phyloP scores from a whole-genome alignment of 2,888 invertebrate species.

The Lasioglossum figueresi region DNA sequence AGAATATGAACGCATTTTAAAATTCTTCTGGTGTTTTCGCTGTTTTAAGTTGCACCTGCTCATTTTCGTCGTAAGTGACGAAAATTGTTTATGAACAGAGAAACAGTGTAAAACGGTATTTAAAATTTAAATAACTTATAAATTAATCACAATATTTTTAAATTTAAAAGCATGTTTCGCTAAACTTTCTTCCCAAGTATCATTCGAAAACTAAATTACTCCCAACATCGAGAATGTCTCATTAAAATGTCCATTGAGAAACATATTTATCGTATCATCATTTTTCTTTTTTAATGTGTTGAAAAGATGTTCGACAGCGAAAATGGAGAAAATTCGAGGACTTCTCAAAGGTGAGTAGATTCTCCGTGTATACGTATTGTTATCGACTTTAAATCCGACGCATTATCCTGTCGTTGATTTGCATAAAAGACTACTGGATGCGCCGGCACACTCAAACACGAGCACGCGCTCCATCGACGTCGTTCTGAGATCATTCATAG shows the following conservation, averaged over 20 bases:
- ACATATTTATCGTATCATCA: background rate
- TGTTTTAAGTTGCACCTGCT: too few species aligned
- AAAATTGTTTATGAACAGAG: background rate
- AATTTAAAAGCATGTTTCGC: background rate
- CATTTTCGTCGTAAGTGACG: background rate
- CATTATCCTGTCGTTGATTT: background rate
- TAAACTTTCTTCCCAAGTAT: background rate
- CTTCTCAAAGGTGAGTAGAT: background rate
- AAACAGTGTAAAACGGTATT: background rate
- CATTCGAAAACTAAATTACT: background rate
- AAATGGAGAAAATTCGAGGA: too few species aligned
- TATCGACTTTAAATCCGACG: background rate
- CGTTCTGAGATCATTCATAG: conserved; percentile 24
- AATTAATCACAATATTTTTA: too few species aligned
- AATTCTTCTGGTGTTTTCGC: too few species aligned
- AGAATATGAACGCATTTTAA: too few species aligned
- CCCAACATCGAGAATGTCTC: background rate
- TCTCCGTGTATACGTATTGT: background rate
- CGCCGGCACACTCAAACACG: conserved; percentile 40
- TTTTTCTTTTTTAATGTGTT: background rate
- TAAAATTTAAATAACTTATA: background rate
- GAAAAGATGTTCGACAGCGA: too few species aligned
- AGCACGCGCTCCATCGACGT: conserved; percentile 19
- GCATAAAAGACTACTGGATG: conserved; percentile 36
- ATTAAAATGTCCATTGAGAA: background rate